Conservation (phyloP, 2,888 invertebrate species). For the Dilophus febrilis region DNA sequence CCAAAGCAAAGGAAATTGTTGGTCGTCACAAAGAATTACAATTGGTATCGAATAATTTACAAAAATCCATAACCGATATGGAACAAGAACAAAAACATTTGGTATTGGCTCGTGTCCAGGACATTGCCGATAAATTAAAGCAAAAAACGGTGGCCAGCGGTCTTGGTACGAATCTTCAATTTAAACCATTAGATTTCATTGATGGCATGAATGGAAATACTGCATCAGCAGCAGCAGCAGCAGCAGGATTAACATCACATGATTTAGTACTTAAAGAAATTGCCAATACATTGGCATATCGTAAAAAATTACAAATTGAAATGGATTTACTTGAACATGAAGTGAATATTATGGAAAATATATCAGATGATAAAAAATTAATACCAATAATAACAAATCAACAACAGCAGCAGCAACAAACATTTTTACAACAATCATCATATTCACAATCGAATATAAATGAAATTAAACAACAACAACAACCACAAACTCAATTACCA, state of each 20-base stretch:
- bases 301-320: conserved; percentile 70
- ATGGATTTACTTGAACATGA: conserved; percentile 65
- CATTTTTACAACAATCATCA: background rate
- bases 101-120: conserved; percentile 54
- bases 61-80: conserved; percentile 51
- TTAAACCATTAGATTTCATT: too few relatives aligned
- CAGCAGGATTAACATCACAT: conserved; percentile 38
- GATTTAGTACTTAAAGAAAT: conserved; percentile 77
- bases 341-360: conserved; percentile 48
- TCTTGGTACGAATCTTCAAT: conserved; percentile 9
- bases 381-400: conserved; percentile 14
- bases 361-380: conserved; percentile 16
- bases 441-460: background rate
- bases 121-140: conserved; percentile 54
- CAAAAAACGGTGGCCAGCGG: conserved; percentile 30
- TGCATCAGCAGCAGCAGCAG: conserved; percentile 43
- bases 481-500: background rate
- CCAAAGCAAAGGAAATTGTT: conserved; percentile 83
- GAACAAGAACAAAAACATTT: conserved; percentile 62
- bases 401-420: background rate
- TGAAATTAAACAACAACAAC: background rate
- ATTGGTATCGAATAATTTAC: conserved; percentile 70
- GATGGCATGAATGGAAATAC: conserved; percentile 28
- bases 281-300: conserved; percentile 62
- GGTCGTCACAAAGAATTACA: conserved; percentile 83